Conservation (phyloP, 1,140 invertebrate species). For the Drosophila pseudoananassae region DNA sequence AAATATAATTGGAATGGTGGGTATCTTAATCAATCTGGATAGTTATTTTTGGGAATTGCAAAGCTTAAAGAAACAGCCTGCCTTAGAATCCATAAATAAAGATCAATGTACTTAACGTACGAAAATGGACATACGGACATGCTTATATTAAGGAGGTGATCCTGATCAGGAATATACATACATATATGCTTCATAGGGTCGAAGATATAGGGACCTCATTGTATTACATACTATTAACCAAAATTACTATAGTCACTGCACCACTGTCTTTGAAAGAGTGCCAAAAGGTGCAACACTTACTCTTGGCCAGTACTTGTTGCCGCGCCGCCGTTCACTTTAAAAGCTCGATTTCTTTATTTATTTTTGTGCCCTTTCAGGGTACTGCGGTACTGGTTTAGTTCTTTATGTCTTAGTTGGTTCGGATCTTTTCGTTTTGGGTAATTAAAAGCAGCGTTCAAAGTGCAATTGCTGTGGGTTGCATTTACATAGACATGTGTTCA, state of each 20-base stretch:
- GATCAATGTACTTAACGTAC: too few relatives aligned
- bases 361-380: slow-evolving; percentile 17
- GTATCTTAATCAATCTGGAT: not conserved
- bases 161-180: too few relatives aligned
- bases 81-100: not conserved
- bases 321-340: slow-evolving; percentile 61
- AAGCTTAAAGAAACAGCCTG: not conserved
- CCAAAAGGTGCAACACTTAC: slow-evolving; percentile 20
- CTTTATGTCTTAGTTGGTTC: slow-evolving; percentile 32
- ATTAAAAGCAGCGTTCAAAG: slow-evolving; percentile 78
- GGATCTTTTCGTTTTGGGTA: slow-evolving; percentile 59
- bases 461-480: slow-evolving; percentile 72
- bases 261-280: slow-evolving; percentile 16
- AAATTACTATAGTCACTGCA: not conserved
- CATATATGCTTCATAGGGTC: too few relatives aligned
- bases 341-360: slow-evolving; percentile 38
- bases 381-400: slow-evolving; percentile 42
- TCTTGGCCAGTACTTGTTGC: slow-evolving; percentile 18
- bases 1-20: not conserved
- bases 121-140: too few relatives aligned
- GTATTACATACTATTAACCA: too few relatives aligned
- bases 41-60: too few relatives aligned
- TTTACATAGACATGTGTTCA: slow-evolving; percentile 68
- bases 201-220: too few relatives aligned
- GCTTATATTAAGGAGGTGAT: too few relatives aligned